Conservation (phyloP, 2,797 vertebrate genomes). For the Gymnothorax reevesii region DNA sequence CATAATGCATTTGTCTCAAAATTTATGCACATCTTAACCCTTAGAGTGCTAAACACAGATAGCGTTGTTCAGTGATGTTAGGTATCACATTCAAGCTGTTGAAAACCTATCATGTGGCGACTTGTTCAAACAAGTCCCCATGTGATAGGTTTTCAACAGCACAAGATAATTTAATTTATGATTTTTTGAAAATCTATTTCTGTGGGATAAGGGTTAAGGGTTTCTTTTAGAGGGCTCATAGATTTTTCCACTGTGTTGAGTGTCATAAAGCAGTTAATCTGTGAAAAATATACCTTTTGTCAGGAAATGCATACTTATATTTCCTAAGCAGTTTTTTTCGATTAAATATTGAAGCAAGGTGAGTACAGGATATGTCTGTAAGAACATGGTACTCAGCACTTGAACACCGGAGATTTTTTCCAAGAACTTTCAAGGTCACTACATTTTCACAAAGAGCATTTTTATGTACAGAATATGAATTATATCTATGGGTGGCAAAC, state of each 20-base stretch:
- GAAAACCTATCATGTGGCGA: too few species aligned
- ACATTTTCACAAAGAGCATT: neutral
- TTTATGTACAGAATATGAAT: neutral
- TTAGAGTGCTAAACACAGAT: too few species aligned
- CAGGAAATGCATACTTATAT: neutral
- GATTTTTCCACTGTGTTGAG: neutral
- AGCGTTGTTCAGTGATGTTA: too few species aligned
- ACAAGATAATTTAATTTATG: too few species aligned
- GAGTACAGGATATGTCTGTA: neutral
- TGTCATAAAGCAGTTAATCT: neutral
- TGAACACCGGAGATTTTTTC: neutral
- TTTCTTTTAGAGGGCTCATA: neutral
- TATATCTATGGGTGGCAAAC: neutral
- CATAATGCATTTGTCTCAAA: neutral
- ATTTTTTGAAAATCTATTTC: too few species aligned
- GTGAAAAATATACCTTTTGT: neutral
- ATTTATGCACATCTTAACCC: neutral
- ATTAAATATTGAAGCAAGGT: neutral
- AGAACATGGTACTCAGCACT: neutral
- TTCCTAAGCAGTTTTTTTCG: neutral
- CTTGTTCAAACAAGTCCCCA: too few species aligned
- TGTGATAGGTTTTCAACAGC: too few species aligned
- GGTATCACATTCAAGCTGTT: too few species aligned
- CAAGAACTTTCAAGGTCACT: neutral
- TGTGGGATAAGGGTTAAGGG: too few species aligned